Evolutionary conservation across 1,140 invertebrate genomes (phyloP), one percentile per base, ranked within the genome.

Genomic region (Bombus picipes): DNA sequence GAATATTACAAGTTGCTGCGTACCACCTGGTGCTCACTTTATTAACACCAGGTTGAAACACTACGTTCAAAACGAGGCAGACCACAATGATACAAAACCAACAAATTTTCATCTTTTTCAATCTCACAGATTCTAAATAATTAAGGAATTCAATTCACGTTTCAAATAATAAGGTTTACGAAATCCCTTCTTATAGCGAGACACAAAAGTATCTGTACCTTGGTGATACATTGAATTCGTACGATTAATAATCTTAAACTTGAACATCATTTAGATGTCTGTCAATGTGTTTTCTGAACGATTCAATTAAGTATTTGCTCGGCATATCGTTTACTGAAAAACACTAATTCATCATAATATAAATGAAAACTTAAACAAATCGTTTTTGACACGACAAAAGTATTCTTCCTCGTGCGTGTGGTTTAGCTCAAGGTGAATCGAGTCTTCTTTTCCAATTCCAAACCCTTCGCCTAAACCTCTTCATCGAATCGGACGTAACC

Each of bases 1-100:
- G 85, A 66, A 84, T 65, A 80, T 87, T 83, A 87, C 41, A 87
- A 87, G 32, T 79, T 25, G 72, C 18, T 57, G 72, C 4, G 37
- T n/a, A n/a, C 59, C 74, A 75, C 74, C 83, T 39, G 74, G 57
- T 73, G 68, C 53, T 75, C 81, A 57, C 41, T 77, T 72, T 72
- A 81, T 87, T 84, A 88, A n/a, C 65, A 39, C 66, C 75, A 83
- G 83, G 59, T 76, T 72, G 72, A 75, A 70, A 87, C 41, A 18
- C 47, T 62, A 43, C 75, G 53, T 72, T 76, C 81, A 18, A 22
- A 62, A 53, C 41, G 43, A 87, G 62, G 70, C 57, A 73, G 37
- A 37, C 28, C 41, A 47, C 22, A 39, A n/a, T 28, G 28, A 66
- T 34, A 72, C 65, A 65, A 68, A 86, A 80, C 75, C 47, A 57